phyloP scores from a whole-genome alignment of 2,113 vertebrate species.

The Bos taurus region ARS-UCD2.0 NC_037335.1:37784001-37784500 shows the following conservation, averaged over 20 bases:
- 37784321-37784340: background rate
- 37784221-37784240: background rate
- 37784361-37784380: background rate
- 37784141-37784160: background rate
- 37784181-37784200: background rate
- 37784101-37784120: background rate
- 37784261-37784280: background rate
- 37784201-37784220: rapidly evolving
- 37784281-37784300: background rate
- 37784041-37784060: background rate
- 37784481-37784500: background rate
- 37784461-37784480: background rate
- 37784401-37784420: background rate
- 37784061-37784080: background rate
- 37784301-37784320: background rate
- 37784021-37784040: background rate
- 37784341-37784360: background rate
- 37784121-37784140: background rate
- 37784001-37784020: background rate
- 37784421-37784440: background rate
- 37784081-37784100: background rate
- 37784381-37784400: background rate
- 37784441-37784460: background rate
- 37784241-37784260: background rate
- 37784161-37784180: background rate